Evolutionary conservation across 2,797 vertebrate genomes (phyloP).

Genomic region (Columba guinea): DNA sequence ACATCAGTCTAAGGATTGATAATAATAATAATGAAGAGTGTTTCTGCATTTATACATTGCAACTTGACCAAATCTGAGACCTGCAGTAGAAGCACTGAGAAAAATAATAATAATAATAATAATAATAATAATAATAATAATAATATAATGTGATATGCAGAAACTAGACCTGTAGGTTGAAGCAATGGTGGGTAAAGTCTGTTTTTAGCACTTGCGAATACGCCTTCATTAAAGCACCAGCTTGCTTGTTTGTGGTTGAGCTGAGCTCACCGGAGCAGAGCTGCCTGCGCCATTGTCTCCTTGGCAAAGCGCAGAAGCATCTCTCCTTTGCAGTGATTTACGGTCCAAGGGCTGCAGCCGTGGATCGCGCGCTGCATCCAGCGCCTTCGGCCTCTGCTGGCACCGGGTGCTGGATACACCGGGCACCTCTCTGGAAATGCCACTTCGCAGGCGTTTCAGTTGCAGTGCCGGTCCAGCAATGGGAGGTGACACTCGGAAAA

Average conservation of each 20-base stretch:
- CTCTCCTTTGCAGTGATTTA: not conserved
- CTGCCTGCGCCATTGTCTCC: not conserved
- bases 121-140: not conserved
- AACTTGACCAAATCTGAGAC: not conserved
- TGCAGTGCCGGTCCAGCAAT: not conserved
- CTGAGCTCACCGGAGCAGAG: not conserved
- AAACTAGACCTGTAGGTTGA: not conserved
- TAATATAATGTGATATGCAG: not conserved
- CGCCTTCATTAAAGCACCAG: not conserved
- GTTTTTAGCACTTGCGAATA: not conserved
- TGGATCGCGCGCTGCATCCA: not conserved
- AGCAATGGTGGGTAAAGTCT: not conserved
- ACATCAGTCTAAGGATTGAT: not conserved
- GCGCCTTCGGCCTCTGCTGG: not conserved
- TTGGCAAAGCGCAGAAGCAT: not conserved
- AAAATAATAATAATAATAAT: too few relatives aligned
- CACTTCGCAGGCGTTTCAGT: rapidly evolving
- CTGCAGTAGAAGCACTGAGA: not conserved
- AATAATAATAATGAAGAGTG: not conserved
- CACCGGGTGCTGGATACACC: not conserved
- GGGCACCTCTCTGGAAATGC: not conserved
- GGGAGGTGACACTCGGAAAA: not conserved
- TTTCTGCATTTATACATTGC: rapidly evolving
- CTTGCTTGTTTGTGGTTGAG: conserved; percentile 29
- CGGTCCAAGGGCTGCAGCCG: not conserved